These are phyloP conservation scores for Dermatemys mawii DNA, from an alignment of 2,113 vertebrate species.

Conservation along the genomic window DNA sequence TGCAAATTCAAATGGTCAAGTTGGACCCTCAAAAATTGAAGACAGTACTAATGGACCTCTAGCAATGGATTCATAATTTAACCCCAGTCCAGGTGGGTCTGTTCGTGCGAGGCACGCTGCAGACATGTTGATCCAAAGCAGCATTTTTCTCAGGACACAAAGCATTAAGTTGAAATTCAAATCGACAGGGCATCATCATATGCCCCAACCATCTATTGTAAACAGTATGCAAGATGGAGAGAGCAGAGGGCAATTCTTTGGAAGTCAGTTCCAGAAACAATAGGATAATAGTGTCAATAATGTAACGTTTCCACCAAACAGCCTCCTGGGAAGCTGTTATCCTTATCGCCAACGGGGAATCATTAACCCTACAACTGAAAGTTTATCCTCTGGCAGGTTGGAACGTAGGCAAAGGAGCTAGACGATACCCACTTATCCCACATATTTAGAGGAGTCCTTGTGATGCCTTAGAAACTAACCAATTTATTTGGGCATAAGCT, in stretches of 20 bases:
- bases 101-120: rapidly evolving
- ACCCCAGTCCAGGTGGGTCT: neutral
- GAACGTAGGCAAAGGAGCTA: neutral
- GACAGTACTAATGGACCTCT: rapidly evolving
- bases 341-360: neutral
- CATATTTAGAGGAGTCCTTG: neutral
- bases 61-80: neutral
- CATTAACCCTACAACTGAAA: neutral
- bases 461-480: too few species aligned
- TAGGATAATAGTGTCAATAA: rapidly evolving
- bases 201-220: neutral
- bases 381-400: neutral
- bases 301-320: rapidly evolving
- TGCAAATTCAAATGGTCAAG: rapidly evolving
- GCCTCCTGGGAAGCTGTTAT: neutral
- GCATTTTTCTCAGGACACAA: rapidly evolving
- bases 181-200: neutral
- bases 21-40: neutral
- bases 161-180: rapidly evolving
- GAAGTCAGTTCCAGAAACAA: neutral
- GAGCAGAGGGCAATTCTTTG: neutral
- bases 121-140: rapidly evolving
- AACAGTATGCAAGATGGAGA: rapidly evolving
- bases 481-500: too few species aligned
- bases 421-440: neutral